These are phyloP conservation scores for Myripristis murdjan DNA, from an alignment of 2,797 vertebrate species.

Conservation along the genomic window DNA sequence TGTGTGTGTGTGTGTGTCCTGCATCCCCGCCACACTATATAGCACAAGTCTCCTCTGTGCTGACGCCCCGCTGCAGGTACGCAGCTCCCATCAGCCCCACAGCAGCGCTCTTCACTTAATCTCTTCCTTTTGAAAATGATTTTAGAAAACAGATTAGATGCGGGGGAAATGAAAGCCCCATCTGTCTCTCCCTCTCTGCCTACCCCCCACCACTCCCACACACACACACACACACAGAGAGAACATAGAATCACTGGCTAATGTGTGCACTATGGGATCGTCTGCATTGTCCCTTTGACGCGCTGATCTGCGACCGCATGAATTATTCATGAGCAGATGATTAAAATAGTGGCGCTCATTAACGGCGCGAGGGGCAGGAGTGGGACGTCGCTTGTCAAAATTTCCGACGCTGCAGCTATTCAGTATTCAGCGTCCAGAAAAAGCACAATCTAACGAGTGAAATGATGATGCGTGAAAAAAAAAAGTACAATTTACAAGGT, in stretches of 20 bases:
- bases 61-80: not conserved
- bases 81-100: not conserved
- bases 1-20: slow-evolving; percentile 5
- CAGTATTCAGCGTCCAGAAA: not conserved
- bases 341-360: not conserved
- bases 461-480: too few species aligned
- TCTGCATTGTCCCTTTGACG: slow-evolving; percentile 2
- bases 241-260: not conserved
- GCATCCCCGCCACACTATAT: not conserved
- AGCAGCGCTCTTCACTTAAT: slow-evolving; percentile 6
- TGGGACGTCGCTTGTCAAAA: too few species aligned
- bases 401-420: not conserved
- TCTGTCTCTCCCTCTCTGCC: slow-evolving; percentile 9
- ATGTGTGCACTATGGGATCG: not conserved
- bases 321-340: not conserved
- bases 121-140: slow-evolving; percentile 14
- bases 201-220: too few species aligned
- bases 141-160: slow-evolving; percentile 19
- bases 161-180: slow-evolving; percentile 4
- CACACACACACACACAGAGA: slow-evolving; percentile 1
- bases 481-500: too few species aligned
- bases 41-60: not conserved
- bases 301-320: not conserved
- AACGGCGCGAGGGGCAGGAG: not conserved
- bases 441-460: too few species aligned